Evolutionary conservation across 2,888 invertebrate genomes (phyloP), one percentile per base, ranked within the genome.

Genomic region (Holacanthella duospinosa): DNA sequence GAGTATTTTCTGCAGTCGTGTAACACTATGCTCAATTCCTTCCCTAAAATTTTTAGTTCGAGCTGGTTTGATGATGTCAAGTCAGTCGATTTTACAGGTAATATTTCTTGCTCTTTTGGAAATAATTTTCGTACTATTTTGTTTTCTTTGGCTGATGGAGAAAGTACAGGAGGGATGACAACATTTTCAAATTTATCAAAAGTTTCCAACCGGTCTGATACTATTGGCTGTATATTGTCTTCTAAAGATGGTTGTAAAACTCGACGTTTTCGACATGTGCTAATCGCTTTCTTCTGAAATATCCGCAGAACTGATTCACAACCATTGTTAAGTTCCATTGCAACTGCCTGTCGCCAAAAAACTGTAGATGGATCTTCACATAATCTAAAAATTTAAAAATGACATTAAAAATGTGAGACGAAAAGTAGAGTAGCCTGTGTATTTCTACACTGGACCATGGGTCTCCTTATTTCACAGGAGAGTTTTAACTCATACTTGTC

Each of bases 241-340:
- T 76, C 73, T 6, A 56, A n/a, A 16, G 73, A 75, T 1, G 65
- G 25, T 3, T 57, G 19, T 54, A 66, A 56, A 12, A 59, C 43
- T 55, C 44, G 26, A 19, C 61, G 27, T 55, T 67, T 67, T 25
- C 64, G 43, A 1, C 44, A 59, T n/a, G 59, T 56, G 36, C 36
- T 58, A 3, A 64, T 24, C 12, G 61, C 62, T 48, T 67, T 67
- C 48, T 69, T 63, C 19, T 61, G 61, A 55, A 69, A 67, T 19
- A 66, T 36, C 1, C 54, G 60, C 0, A 68, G 26, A 26, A 64
- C 60, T n/a, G 60, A 36, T 27, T 64, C 62, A 59, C 62, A 68
- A 6, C 67, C 67, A 64, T 29, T 64, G 1, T 29, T 12, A 27
- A 66, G 29, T 43, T 67, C 67, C 44, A 56, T 29, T 24, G 29